Base-by-base conservation (phyloP, 30 jellyfish, hydroid and myxozoan genomes). In the Clytia hemisphaerica region DNA sequence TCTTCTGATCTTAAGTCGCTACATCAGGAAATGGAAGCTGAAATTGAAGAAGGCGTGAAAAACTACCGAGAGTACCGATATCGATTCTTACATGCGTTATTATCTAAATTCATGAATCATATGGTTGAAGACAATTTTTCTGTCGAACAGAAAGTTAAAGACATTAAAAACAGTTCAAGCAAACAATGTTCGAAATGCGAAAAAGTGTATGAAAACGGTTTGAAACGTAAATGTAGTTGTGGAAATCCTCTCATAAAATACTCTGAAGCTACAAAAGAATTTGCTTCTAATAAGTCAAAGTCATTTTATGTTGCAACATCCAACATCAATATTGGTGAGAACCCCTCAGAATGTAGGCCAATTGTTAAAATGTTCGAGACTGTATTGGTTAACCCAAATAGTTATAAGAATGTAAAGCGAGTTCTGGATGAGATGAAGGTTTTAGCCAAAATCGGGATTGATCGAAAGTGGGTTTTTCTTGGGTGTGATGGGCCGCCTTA, bases 1-100 rank as follows among this genome's bases (percentile, higher is more conserved):
- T 0, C 0, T 0, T 0, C 19, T 0, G 1, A 2, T n/a, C 16
- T 1, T 0, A 0, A 0, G 0, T 0, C 1, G 0, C 0, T 1
- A 1, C 57, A 57, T 0, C 0, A 26, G 30, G 1, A 2, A n/a
- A 57, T 57, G 70, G 0, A 22, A 6, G 0, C 0, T 1, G 57
- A 1, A 2, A 57, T 57, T 1, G 0, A 0, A 0, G 0, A 0
- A 0, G 57, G 44, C 1, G 6, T 22, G 0, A 16, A 1, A 0
- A 0, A 0, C 15, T 57, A 22, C 51, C 70, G 53, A 1, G 44
- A n/a, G 0, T 0, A 21, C 30, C 70, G 70, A 5, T n/a, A n/a
- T n/a, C n/a, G n/a, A n/a, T n/a, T n/a, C n/a, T n/a, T n/a, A n/a
- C n/a, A n/a, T n/a, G n/a, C n/a, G n/a, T n/a, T n/a, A n/a, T n/a